A percentile compares a stretch with the other conserved stretches of the same genome.
These are phyloP conservation scores for Lonchura striata DNA, from an alignment of 2,113 vertebrate species.

Conservation along the genomic window DNA sequence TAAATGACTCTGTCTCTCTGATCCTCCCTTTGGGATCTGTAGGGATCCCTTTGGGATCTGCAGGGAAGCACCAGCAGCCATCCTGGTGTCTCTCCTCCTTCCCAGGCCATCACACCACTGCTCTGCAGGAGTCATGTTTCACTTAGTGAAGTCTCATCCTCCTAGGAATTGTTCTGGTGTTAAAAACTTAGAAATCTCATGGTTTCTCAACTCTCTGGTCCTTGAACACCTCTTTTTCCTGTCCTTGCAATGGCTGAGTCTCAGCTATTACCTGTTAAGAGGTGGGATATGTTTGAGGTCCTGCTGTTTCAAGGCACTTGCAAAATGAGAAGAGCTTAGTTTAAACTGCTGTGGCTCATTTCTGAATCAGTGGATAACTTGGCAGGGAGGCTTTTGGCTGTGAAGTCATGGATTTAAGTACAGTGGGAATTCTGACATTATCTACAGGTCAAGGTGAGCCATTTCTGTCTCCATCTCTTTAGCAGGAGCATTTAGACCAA, in stretches of 20 bases:
- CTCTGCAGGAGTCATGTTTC: neutral
- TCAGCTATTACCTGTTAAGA: neutral
- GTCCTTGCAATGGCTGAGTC: neutral
- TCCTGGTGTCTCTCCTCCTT: neutral
- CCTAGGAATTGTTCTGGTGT: neutral
- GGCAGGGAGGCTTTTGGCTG: neutral
- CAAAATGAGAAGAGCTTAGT: neutral
- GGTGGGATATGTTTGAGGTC: neutral
- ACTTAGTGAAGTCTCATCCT: neutral
- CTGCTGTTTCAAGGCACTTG: neutral
- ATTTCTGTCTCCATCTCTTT: neutral
- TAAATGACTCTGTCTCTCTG: accelerated
- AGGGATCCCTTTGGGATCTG: neutral
- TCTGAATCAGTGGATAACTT: neutral
- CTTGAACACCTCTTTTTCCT: neutral
- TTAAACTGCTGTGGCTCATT: neutral
- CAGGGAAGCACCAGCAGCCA: neutral
- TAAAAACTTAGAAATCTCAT: neutral
- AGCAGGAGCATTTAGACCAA: accelerated
- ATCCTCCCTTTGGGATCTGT: neutral
- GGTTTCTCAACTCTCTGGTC: neutral
- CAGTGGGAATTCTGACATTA: neutral
- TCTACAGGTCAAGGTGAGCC: neutral
- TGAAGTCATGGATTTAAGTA: neutral
- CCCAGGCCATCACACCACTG: neutral